Evolutionary conservation across 2,113 vertebrate species (phyloP).

Genomic region (Sylvietta virens): DNA sequence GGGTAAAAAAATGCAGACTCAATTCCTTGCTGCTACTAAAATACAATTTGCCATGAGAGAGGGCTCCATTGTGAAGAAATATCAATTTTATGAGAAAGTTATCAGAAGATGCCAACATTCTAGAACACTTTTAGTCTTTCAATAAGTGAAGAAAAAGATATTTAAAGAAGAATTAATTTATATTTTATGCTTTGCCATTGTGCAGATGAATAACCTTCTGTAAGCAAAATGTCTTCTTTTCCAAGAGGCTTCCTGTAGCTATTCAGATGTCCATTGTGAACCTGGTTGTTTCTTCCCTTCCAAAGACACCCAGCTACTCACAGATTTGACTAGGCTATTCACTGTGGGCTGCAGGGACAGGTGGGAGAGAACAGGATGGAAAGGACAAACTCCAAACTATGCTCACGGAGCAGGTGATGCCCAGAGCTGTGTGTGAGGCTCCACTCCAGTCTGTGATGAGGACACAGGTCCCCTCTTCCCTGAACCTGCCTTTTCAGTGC

Average conservation of each 20-base stretch:
- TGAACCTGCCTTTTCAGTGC: accelerated
- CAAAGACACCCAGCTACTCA: background rate
- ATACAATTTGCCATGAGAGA: background rate
- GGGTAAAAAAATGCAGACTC: background rate
- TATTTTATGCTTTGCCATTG: background rate
- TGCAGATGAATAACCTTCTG: background rate
- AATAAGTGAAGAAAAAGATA: background rate
- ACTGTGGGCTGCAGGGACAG: background rate
- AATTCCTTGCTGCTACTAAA: background rate
- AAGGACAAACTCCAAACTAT: background rate
- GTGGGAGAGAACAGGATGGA: background rate
- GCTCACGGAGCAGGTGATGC: background rate
- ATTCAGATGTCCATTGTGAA: background rate
- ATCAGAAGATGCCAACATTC: background rate
- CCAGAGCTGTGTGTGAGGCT: background rate
- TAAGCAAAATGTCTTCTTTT: background rate
- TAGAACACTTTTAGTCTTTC: background rate
- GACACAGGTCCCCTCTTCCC: accelerated
- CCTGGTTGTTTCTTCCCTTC: background rate
- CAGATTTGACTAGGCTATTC: background rate
- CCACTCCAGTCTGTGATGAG: background rate
- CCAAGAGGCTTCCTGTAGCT: background rate
- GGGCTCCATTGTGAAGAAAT: background rate
- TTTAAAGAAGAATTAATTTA: background rate
- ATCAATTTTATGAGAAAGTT: background rate